phyloP scores from a whole-genome alignment of 2,113 vertebrate species.

The Erinaceus europaeus region DNA sequence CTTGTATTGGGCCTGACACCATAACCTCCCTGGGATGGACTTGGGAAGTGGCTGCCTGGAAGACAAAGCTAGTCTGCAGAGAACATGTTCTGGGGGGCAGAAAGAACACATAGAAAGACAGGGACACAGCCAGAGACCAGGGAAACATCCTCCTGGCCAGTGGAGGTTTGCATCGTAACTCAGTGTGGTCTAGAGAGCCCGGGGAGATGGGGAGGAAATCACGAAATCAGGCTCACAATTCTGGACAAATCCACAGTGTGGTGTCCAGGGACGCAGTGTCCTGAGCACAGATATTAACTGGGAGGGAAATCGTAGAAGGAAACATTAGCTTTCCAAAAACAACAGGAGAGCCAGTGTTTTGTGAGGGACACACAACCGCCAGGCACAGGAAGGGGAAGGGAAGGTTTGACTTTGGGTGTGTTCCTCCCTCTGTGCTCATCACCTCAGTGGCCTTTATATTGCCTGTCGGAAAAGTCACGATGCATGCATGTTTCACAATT shows the following conservation, averaged over 20 bases:
- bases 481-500: too few relatives aligned
- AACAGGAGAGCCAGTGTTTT: conserved; percentile 57
- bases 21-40: not conserved
- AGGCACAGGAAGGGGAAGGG: not conserved
- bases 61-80: not conserved
- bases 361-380: conserved; percentile 10
- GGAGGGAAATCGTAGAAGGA: conserved; percentile 62
- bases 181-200: conserved; percentile 13
- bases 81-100: not conserved
- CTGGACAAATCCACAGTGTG: conserved; percentile 51
- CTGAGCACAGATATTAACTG: conserved; percentile 64
- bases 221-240: conserved; percentile 19
- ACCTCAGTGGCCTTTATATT: not conserved
- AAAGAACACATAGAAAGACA: not conserved
- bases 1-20: too few relatives aligned
- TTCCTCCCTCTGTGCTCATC: not conserved
- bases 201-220: conserved; percentile 49
- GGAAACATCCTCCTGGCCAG: not conserved
- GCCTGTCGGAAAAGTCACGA: too few relatives aligned
- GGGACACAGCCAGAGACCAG: not conserved
- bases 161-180: conserved; percentile 38
- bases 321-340: conserved; percentile 72
- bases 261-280: conserved; percentile 48
- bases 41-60: not conserved
- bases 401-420: not conserved